Evolutionary conservation across 2,113 vertebrate species (phyloP), one percentile per base, ranked within the genome.

Genomic region (Cyanoderma ruficeps): DNA sequence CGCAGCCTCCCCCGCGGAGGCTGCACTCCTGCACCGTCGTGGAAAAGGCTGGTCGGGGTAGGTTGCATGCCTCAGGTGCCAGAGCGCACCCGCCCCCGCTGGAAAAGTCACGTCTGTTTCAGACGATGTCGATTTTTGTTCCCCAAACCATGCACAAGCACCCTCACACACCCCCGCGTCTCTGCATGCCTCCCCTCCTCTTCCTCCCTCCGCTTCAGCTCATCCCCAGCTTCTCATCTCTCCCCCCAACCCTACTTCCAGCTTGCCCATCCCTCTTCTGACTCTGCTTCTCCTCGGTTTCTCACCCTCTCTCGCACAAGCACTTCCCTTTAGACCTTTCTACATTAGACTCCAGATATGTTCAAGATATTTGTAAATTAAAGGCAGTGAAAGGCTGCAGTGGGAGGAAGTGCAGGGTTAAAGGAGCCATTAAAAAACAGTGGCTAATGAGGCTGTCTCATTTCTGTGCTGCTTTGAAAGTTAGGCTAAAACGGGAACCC

Each of bases 101-200:
- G 70, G 61, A 57, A 91, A 74, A 94, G 70, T 83, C 83, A 91
- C 55, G 37, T 86, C 81, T 37, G 25, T 50, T 85, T 85, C 50
- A 28, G 47, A 89, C 42, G 55, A 33, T 55, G 27, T 19, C 15
- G 35, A 18, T 71, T 85, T 85, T 55, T 49, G 2, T 41, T 67
- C 49, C 44, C 15, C 28, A 76, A 61, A 42, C 23, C 28, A 3
- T 11, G 35, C 49, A 74, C 42, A 42, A 5, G 39, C 24, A 61
- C 20, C 13, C 35, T 61, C 41, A 1, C 23, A 3, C 18, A 6
- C 13, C 3, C 6, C 15, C 13, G 1, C 44, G 37, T 42, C n/a
- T 20, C 57, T 13, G 25, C 23, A 6, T 10, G 10, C 10, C 60
- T 53, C 18, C 25, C 9, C 9, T 18, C 8, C 14, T 2, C 31